phyloP scores from a whole-genome alignment of 1,140 invertebrate genomes.

The Muscidifurax raptorellus region DNA sequence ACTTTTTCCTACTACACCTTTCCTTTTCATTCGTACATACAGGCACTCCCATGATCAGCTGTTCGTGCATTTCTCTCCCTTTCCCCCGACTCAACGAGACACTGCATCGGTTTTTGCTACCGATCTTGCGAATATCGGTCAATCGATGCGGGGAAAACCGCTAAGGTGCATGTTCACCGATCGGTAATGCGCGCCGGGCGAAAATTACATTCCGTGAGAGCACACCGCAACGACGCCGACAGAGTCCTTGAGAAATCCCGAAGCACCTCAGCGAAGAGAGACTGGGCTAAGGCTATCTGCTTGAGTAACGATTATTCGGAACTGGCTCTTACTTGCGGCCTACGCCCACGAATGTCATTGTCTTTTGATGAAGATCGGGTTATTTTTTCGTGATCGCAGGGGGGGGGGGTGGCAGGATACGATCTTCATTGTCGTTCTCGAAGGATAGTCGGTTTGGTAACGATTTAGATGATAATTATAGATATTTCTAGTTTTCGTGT shows the following conservation, averaged over 20 bases:
- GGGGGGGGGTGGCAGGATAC: background rate
- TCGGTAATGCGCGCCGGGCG: background rate
- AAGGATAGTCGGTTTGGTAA: background rate
- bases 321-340: constrained; percentile 20
- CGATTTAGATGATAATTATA: background rate
- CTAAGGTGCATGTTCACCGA: background rate
- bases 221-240: constrained; percentile 34
- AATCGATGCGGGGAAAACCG: constrained; percentile 11
- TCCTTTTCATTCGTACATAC: background rate
- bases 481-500: no score
- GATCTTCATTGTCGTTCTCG: background rate
- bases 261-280: constrained; percentile 52
- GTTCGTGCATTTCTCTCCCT: background rate
- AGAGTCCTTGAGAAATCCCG: constrained; percentile 64
- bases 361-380: background rate
- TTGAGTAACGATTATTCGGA: constrained; percentile 60
- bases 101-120: background rate
- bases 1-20: background rate
- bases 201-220: constrained; percentile 18
- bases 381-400: background rate
- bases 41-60: background rate
- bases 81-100: background rate
- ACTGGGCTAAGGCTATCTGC: constrained; percentile 62
- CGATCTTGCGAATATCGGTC: background rate
- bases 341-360: background rate